These are phyloP conservation scores for Maniola jurtina DNA, from an alignment of 1,140 invertebrate genomes.

Conservation along the genomic window DNA sequence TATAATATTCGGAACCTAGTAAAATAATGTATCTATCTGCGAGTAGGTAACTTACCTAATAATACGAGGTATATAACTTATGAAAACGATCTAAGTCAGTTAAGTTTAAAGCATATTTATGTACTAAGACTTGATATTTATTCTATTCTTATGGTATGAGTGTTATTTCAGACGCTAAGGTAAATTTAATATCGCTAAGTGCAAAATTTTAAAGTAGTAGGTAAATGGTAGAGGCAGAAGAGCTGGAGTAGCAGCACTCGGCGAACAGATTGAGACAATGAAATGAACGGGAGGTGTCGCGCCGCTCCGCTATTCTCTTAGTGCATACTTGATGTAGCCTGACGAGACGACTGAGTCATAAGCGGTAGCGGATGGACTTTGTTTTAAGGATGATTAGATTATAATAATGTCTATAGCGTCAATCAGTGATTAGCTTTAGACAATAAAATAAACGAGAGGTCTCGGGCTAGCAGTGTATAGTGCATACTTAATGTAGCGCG, in stretches of 20 bases:
- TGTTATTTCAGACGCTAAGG: background rate
- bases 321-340: constrained; percentile 74
- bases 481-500: constrained; percentile 73
- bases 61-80: too few relatives aligned
- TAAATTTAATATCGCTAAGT: background rate
- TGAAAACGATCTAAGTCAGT: too few relatives aligned
- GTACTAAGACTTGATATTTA: too few relatives aligned
- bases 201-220: constrained; percentile 4
- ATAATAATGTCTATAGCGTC: background rate
- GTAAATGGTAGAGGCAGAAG: constrained; percentile 24
- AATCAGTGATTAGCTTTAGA: constrained; percentile 46
- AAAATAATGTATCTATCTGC: too few relatives aligned
- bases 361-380: constrained; percentile 30
- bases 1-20: too few relatives aligned
- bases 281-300: constrained; percentile 73
- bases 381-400: background rate
- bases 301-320: constrained; percentile 68
- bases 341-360: constrained; percentile 28
- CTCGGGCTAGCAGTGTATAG: too few relatives aligned
- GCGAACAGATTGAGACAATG: constrained; percentile 65
- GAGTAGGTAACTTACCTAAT: too few relatives aligned
- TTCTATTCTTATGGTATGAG: too few relatives aligned
- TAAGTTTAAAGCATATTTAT: too few relatives aligned
- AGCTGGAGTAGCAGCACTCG: background rate
- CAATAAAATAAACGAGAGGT: constrained; percentile 74